Evolutionary conservation across 2,113 vertebrate species (phyloP).

Genomic region (Catharus minimus): DNA sequence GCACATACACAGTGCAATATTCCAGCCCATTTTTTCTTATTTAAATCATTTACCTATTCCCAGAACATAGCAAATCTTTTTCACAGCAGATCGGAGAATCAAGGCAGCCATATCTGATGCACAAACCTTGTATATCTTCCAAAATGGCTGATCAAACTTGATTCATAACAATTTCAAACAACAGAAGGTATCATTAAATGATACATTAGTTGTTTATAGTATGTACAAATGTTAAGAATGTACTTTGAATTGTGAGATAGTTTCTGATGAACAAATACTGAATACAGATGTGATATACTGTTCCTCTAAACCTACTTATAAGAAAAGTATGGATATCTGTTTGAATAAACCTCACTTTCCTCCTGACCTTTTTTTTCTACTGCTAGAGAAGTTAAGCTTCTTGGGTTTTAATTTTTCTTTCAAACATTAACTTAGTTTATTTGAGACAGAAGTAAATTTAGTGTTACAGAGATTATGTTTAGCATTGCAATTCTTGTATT

Average conservation of each 20-base stretch:
- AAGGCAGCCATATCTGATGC: neutral
- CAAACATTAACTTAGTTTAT: neutral
- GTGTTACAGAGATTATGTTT: slow-evolving; percentile 19
- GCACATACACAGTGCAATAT: neutral
- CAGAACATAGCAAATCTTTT: neutral
- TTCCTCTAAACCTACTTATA: neutral
- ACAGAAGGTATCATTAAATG: neutral
- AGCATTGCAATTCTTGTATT: slow-evolving; percentile 9
- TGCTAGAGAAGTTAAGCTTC: neutral
- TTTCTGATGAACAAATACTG: neutral
- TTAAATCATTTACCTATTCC: neutral
- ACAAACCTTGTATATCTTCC: neutral
- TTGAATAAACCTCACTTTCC: slow-evolving; percentile 24
- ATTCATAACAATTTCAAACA: neutral
- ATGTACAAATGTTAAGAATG: neutral
- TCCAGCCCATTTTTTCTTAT: neutral
- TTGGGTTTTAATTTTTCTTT: neutral
- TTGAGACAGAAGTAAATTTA: slow-evolving; percentile 30
- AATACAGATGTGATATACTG: neutral
- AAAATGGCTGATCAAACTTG: neutral
- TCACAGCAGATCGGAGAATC: neutral
- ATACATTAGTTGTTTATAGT: neutral
- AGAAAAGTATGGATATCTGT: neutral
- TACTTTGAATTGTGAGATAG: neutral
- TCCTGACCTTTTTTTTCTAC: neutral